Percentiles rank a stretch among this genome's conserved stretches.
Conservation (phyloP, 2,113 vertebrate species). For the Caloenas nicobarica region DNA sequence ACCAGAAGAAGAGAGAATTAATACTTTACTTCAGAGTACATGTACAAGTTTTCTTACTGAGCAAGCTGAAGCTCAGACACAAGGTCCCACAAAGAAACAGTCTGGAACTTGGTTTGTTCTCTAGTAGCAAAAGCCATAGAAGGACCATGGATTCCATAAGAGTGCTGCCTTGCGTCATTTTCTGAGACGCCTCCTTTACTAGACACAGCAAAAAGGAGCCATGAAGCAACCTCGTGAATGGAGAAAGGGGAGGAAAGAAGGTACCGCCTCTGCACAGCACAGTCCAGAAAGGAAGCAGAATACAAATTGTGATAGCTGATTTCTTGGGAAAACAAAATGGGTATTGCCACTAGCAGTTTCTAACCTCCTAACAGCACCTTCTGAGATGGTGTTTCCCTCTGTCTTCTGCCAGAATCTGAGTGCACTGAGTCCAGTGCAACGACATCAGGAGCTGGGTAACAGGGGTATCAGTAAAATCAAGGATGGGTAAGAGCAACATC, state of each 20-base stretch:
- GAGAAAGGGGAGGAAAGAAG: not conserved
- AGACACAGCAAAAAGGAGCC: not conserved
- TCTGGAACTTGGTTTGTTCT: not conserved
- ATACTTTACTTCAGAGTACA: not conserved
- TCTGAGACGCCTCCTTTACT: not conserved
- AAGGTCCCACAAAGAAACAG: not conserved
- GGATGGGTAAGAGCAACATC: not conserved
- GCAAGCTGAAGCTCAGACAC: not conserved
- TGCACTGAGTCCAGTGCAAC: not conserved
- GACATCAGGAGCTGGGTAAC: not conserved
- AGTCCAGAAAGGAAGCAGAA: not conserved
- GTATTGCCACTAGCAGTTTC: not conserved
- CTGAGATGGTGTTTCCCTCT: not conserved
- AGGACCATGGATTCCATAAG: not conserved
- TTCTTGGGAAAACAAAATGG: not conserved
- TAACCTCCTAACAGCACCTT: not conserved
- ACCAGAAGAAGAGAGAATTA: constrained; percentile 34
- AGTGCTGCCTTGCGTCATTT: not conserved
- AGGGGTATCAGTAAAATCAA: not conserved
- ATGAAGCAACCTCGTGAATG: not conserved
- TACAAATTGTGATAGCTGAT: not conserved
- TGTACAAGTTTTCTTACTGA: not conserved
- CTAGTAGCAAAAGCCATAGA: not conserved
- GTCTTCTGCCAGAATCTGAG: not conserved
- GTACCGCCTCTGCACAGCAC: not conserved